These are phyloP conservation scores for Eudorcas thomsonii DNA, from an alignment of 2,113 vertebrate genomes.

Conservation along the genomic window DNA sequence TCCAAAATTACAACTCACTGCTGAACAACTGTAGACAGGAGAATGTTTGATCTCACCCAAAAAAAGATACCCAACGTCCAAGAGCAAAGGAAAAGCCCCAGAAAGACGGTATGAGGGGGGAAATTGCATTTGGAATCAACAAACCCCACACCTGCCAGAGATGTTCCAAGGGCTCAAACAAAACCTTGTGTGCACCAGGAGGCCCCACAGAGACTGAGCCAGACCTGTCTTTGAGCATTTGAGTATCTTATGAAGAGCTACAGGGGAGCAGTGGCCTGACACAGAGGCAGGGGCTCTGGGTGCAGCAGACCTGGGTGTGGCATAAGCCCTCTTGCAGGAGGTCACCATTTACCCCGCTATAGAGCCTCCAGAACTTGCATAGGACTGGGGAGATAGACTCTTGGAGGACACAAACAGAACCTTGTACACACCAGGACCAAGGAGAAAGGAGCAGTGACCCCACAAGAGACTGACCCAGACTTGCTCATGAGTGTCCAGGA, in stretches of 20 bases:
- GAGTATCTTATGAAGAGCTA: not conserved
- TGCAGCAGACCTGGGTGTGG: not conserved
- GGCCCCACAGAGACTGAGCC: not conserved
- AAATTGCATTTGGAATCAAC: not conserved
- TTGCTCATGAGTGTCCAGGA: not conserved
- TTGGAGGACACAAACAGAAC: not conserved
- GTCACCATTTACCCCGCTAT: not conserved
- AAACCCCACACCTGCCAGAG: not conserved
- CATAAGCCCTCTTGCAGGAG: not conserved
- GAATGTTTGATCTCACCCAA: not conserved
- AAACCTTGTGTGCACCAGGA: not conserved
- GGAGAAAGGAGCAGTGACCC: not conserved
- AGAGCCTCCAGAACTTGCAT: not conserved
- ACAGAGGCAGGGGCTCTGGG: not conserved
- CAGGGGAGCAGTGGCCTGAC: not conserved
- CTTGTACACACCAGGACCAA: not conserved
- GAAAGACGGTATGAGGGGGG: accelerated
- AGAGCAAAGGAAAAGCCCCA: not conserved
- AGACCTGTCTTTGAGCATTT: not conserved
- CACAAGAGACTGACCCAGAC: not conserved
- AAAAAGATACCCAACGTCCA: accelerated
- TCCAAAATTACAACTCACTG: not conserved
- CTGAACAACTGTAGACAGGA: not conserved
- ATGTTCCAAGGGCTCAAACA: not conserved
- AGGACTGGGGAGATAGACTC: not conserved